Conservation (phyloP, 2,113 vertebrate genomes). For the Phyllostomus discolor region DNA sequence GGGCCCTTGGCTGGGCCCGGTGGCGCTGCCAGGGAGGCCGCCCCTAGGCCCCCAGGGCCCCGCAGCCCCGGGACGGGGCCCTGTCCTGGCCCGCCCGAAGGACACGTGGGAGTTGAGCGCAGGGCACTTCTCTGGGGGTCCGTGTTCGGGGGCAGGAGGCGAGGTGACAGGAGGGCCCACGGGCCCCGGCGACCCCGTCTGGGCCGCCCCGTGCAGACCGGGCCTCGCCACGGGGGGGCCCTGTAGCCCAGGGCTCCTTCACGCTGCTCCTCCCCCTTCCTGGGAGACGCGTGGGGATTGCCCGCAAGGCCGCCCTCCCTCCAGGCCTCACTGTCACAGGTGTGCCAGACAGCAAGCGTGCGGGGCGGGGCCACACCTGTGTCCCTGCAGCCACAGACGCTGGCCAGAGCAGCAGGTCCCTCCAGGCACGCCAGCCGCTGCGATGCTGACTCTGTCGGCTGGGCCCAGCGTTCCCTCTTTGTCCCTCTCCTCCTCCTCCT, state of each 20-base stretch:
- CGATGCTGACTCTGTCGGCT: background rate
- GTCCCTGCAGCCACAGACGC: background rate
- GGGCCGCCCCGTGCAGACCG: background rate
- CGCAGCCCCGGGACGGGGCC: background rate
- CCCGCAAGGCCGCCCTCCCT: background rate
- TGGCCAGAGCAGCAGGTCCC: fast-evolving
- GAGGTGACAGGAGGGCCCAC: background rate
- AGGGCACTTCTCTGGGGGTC: background rate
- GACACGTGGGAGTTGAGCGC: background rate
- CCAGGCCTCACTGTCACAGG: background rate
- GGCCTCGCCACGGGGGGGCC: background rate
- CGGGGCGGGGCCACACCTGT: background rate
- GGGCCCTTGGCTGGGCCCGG: background rate
- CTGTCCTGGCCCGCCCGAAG: background rate
- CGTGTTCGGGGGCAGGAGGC: background rate
- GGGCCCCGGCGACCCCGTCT: background rate
- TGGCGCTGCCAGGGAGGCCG: background rate
- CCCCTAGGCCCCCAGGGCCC: background rate
- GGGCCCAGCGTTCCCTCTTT: fast-evolving
- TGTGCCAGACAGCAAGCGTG: background rate
- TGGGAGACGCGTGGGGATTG: background rate
- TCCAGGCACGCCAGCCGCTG: too few relatives aligned
- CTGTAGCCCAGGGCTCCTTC: background rate
- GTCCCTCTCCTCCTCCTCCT: too few relatives aligned
- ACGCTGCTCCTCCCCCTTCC: background rate